These are phyloP conservation scores for Folsomia candida DNA, from an alignment of 2,888 invertebrate species.

Conservation along the genomic window DNA sequence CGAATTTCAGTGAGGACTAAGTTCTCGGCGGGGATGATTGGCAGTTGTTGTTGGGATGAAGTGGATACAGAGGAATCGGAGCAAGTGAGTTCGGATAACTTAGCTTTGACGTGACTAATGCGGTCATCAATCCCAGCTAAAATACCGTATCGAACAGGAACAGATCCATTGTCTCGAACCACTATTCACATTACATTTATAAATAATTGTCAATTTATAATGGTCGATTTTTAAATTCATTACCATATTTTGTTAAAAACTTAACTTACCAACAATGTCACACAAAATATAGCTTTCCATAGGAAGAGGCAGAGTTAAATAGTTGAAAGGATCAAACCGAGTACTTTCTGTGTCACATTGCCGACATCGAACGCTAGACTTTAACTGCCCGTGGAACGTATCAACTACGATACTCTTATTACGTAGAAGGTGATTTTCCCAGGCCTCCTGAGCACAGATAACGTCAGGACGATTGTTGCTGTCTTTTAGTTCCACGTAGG, in stretches of 20 bases:
- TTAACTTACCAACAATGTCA: slow-evolving; percentile 67
- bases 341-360: slow-evolving; percentile 80
- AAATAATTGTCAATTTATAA: background rate
- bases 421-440: slow-evolving; percentile 76
- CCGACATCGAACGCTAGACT: slow-evolving; percentile 80
- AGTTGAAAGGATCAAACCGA: slow-evolving; percentile 88
- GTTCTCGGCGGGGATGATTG: slow-evolving; percentile 48
- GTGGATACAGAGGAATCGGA: slow-evolving; percentile 15
- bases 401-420: slow-evolving; percentile 87
- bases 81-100: slow-evolving; percentile 55
- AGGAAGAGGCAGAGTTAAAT: slow-evolving; percentile 82
- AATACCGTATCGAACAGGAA: slow-evolving; percentile 80
- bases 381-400: slow-evolving; percentile 86
- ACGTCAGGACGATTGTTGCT: slow-evolving; percentile 75
- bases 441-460: slow-evolving; percentile 65
- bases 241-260: slow-evolving; percentile 14
- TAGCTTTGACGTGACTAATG: slow-evolving; percentile 71
- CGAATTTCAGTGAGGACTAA: slow-evolving; percentile 51
- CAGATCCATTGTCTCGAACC: slow-evolving; percentile 74
- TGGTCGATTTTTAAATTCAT: slow-evolving; percentile 4
- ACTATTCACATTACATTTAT: slow-evolving; percentile 55
- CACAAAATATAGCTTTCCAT: slow-evolving; percentile 80
- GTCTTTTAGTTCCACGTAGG: slow-evolving; percentile 71
- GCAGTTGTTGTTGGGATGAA: slow-evolving; percentile 13
- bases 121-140: slow-evolving; percentile 79